Evolutionary conservation across 2,797 vertebrate species (phyloP).

Genomic region (Platalea minor): DNA sequence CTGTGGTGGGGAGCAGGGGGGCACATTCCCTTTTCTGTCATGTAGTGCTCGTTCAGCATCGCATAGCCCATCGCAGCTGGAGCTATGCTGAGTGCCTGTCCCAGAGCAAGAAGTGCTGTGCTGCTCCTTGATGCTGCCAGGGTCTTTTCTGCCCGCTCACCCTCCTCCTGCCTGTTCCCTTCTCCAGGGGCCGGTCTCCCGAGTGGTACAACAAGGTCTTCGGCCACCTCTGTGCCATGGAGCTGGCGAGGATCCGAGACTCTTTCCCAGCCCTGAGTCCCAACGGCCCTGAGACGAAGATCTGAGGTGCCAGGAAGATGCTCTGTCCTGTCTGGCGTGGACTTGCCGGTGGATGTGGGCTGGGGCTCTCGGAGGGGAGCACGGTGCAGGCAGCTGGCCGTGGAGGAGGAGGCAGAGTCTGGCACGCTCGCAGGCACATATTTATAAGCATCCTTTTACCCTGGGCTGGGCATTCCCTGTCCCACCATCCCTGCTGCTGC

Average conservation of each 20-base stretch:
- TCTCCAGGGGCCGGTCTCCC: slow-evolving; percentile 82
- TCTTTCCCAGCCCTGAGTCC: slow-evolving; percentile 79
- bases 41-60: accelerated
- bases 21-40: neutral
- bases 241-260: slow-evolving; percentile 83
- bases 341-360: neutral
- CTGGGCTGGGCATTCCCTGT: accelerated
- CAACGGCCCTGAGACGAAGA: slow-evolving; percentile 78
- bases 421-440: neutral
- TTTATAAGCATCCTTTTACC: neutral
- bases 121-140: accelerated
- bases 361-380: neutral
- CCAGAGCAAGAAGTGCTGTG: accelerated
- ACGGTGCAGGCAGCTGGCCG: neutral
- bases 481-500: accelerated
- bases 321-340: neutral
- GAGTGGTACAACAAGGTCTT: slow-evolving; percentile 90
- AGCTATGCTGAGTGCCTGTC: neutral
- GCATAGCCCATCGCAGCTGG: accelerated
- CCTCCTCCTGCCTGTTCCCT: neutral
- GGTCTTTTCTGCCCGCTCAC: neutral
- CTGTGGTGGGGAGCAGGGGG: accelerated
- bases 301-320: slow-evolving; percentile 46
- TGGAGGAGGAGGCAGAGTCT: neutral
- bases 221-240: slow-evolving; percentile 84